Conservation (phyloP, 2,797 vertebrate species). For the Babyrousa celebensis region DNA sequence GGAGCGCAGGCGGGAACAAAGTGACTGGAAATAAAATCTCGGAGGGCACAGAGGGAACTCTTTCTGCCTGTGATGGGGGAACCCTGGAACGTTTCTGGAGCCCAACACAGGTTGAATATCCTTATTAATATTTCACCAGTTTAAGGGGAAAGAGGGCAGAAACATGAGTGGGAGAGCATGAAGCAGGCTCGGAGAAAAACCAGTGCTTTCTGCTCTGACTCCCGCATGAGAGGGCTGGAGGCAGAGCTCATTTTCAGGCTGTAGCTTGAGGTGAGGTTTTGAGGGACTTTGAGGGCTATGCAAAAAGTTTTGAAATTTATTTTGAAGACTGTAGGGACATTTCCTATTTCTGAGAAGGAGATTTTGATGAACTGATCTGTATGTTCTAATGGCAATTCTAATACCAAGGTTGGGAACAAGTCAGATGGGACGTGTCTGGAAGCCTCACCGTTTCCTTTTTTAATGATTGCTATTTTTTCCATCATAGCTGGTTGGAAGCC, state of each 20-base stretch:
- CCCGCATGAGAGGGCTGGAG: accelerated
- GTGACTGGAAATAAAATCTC: background rate
- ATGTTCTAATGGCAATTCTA: background rate
- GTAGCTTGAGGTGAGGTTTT: background rate
- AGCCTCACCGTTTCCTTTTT: background rate
- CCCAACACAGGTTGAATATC: no score
- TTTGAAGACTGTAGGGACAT: background rate
- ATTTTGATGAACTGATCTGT: background rate
- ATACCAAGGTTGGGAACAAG: background rate
- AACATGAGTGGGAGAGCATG: background rate
- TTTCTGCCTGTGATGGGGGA: background rate
- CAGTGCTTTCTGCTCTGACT: background rate
- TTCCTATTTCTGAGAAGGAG: background rate
- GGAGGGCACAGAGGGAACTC: background rate
- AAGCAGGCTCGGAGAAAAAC: background rate
- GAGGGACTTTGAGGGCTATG: background rate
- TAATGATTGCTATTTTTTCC: no score
- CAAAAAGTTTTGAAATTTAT: background rate
- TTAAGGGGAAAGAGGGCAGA: background rate
- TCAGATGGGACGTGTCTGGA: background rate
- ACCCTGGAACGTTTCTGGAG: background rate
- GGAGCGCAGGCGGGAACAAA: background rate
- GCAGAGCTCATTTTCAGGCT: accelerated
- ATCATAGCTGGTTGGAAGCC: no score
- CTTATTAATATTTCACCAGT: background rate